Percentiles rank a stretch among this genome's conserved stretches.
phyloP scores from a whole-genome alignment of 2,888 invertebrate genomes.

The Epirrhoe tristata region DNA sequence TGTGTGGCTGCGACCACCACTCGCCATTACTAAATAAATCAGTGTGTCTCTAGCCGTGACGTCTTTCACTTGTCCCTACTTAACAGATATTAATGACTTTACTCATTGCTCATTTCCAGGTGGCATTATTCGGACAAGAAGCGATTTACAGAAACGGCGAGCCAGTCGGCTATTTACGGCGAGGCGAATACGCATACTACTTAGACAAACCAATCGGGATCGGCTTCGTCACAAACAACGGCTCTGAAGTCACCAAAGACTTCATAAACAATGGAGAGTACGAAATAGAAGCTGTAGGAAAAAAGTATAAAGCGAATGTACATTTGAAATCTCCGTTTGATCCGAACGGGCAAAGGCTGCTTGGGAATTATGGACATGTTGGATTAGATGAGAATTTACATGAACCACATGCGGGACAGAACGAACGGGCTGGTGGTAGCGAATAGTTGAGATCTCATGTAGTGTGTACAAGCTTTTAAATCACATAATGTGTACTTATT shows the following conservation, averaged over 20 bases:
- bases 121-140: constrained; percentile 94
- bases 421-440: constrained; percentile 79
- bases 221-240: constrained; percentile 86
- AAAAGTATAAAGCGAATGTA: constrained; percentile 88
- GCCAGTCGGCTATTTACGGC: constrained; percentile 91
- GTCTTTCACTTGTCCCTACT: no score
- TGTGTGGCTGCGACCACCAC: no score
- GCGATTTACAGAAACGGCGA: constrained; percentile 91
- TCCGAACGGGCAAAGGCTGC: constrained; percentile 89
- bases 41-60: no score
- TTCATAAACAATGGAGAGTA: constrained; percentile 90
- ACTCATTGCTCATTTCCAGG: constrained; percentile 57
- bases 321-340: constrained; percentile 93
- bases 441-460: constrained; percentile 72
- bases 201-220: constrained; percentile 85
- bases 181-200: constrained; percentile 91
- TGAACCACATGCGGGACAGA: constrained; percentile 78
- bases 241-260: constrained; percentile 86
- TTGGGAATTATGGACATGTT: constrained; percentile 87
- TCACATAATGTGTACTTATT: no score
- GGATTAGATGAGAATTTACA: constrained; percentile 74
- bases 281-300: constrained; percentile 92
- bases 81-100: neutral
- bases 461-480: neutral
- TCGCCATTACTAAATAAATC: no score